Percentiles rank a stretch among this genome's conserved stretches.
Evolutionary conservation across 1,140 invertebrate species (phyloP).

Genomic region (Linepithema humile): DNA sequence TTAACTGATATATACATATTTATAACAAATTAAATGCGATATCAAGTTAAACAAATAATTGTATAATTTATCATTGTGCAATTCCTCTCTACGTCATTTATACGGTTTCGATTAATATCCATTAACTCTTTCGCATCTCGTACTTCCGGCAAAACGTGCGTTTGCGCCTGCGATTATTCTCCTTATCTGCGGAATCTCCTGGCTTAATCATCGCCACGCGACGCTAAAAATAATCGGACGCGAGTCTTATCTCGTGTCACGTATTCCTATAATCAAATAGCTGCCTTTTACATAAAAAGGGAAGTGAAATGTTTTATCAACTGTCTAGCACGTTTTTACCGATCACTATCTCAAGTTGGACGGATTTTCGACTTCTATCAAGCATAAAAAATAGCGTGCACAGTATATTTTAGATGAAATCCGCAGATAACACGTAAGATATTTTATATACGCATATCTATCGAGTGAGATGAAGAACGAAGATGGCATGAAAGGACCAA

Average conservation of each 20-base stretch:
- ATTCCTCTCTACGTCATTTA: neutral
- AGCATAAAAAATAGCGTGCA: neutral
- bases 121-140: conserved; percentile 1
- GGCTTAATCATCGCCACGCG: neutral
- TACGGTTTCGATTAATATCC: conserved; percentile 9
- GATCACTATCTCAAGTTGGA: neutral
- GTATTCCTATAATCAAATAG: neutral
- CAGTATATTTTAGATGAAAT: neutral
- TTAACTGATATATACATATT: conserved; percentile 29
- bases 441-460: neutral
- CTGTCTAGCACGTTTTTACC: neutral
- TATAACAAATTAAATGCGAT: conserved; percentile 28
- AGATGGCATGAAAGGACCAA: neutral
- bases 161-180: neutral
- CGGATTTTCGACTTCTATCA: neutral
- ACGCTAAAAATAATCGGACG: neutral
- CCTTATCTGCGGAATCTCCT: conserved; percentile 12
- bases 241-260: neutral
- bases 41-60: conserved; percentile 38
- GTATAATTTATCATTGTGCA: conserved; percentile 2
- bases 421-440: neutral
- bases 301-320: neutral
- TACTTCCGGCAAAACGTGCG: neutral
- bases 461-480: neutral
- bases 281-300: neutral